phyloP scores from a whole-genome alignment of 1,140 invertebrate genomes.

The Semibalanus balanoides region DNA sequence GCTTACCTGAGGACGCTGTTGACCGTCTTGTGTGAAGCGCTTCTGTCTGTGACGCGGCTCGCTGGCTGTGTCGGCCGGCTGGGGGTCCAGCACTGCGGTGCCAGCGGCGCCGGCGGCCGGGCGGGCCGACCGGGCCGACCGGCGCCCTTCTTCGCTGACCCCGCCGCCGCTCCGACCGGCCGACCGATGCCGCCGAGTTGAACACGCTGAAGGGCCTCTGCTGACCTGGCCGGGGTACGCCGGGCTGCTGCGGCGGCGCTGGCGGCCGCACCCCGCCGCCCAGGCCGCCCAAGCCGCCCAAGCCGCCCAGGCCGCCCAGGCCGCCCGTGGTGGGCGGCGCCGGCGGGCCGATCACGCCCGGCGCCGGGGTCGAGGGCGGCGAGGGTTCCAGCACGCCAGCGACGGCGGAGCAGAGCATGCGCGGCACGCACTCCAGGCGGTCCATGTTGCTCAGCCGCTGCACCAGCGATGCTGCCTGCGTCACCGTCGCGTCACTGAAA shows the following conservation, averaged over 20 bases:
- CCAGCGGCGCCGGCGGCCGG: too few relatives aligned
- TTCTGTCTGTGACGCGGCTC: background rate
- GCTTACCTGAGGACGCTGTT: background rate
- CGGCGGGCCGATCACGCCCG: background rate
- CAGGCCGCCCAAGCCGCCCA: too few relatives aligned
- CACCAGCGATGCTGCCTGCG: background rate
- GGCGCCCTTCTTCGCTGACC: too few relatives aligned
- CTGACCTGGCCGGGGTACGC: background rate
- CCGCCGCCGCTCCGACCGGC: background rate
- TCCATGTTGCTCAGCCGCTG: background rate
- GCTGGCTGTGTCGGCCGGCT: too few relatives aligned
- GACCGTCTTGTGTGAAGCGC: background rate
- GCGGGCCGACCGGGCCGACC: too few relatives aligned
- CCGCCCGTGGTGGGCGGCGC: too few relatives aligned
- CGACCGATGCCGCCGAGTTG: background rate
- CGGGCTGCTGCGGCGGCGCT: too few relatives aligned
- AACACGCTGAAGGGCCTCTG: background rate
- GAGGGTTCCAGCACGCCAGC: background rate
- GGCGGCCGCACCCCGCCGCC: too few relatives aligned
- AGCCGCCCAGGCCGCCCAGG: too few relatives aligned
- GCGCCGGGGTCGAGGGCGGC: too few relatives aligned
- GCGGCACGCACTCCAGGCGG: background rate
- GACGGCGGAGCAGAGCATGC: background rate
- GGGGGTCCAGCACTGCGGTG: too few relatives aligned
- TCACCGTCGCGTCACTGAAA: background rate